Conservation (phyloP, 2,113 vertebrate species). For the Sialia sialis region DNA sequence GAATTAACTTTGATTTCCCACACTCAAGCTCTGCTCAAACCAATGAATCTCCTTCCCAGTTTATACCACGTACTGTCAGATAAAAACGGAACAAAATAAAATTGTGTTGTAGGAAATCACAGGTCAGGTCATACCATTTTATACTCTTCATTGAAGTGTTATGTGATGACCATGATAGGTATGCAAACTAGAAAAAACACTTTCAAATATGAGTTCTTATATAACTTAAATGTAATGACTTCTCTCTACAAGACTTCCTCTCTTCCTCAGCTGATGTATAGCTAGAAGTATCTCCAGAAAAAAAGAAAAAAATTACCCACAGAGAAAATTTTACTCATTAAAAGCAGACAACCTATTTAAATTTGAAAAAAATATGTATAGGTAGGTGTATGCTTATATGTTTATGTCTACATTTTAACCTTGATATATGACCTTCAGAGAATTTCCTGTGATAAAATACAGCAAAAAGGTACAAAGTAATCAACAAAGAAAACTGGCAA, state of each 20-base stretch:
- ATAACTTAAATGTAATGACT: slow-evolving; percentile 28
- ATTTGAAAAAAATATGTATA: not conserved
- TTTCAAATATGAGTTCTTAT: not conserved
- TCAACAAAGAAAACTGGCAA: not conserved
- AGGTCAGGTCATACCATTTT: not conserved
- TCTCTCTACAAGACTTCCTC: slow-evolving; percentile 44
- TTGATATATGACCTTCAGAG: not conserved
- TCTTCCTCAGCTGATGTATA: slow-evolving; percentile 32
- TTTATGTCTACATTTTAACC: not conserved
- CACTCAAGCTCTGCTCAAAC: not conserved
- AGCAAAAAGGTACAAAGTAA: not conserved
- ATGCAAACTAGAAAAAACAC: slow-evolving; percentile 17
- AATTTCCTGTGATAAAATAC: not conserved
- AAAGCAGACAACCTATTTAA: not conserved
- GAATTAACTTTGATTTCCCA: not conserved
- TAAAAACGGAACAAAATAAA: not conserved
- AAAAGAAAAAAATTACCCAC: not conserved
- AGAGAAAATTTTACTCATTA: not conserved
- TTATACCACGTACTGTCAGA: not conserved
- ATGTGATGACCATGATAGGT: not conserved
- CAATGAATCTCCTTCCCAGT: not conserved
- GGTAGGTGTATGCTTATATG: accelerated
- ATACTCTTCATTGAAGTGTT: not conserved
- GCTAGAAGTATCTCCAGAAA: slow-evolving; percentile 36
- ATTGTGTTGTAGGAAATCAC: not conserved